Evolutionary conservation across 2,797 vertebrate species (phyloP), one percentile per base, ranked within the genome.

Genomic region (Phrynocephalus guinanensis): DNA sequence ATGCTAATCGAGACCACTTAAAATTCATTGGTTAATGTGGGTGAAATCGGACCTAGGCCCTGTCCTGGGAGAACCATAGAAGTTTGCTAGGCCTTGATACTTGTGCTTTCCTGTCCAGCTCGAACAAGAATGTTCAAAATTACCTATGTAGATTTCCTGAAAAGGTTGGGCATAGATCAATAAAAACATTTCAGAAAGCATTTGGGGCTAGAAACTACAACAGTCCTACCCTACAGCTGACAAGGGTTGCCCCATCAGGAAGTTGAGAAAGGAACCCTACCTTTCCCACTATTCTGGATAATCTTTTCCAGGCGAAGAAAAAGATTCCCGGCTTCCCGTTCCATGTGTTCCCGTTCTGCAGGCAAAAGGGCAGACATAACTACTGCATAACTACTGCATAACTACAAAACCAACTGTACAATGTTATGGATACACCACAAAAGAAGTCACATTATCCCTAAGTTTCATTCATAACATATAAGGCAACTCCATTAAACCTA

Each of bases 331-430:
- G 82, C 63, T 30, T 90, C 89, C 3, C 33, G 78, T 72, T 90
- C 86, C 89, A 90, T 87, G 22, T 77, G 63, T 22, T 90, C 89
- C 3, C 76, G 33, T 56, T 90, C 89, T 90, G 85, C 10, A 22
- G 3, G 66, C 13, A 38, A 0, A 30, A 26, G 0, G 18, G 22
- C 28, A 81, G 26, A 70, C 60, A 63, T 63, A 63, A 63, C 16
- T 63, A 63, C 60, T 33, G 33, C 60, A 63, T 63, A 63, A 63
- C 16, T 63, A 63, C 60, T 33, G 33, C 60, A 63, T 63, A 63
- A 63, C 16, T 63, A 63, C 60, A 63, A 63, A 13, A 18, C 16
- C 16, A 63, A 63, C 11, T 63, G 15, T 63, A 63, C 15, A 63
- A 63, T 63, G 16, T 63, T 63, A 15, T 63, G 60, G 16, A 16